These are phyloP conservation scores for Dermochelys coriacea DNA, from an alignment of 2,797 vertebrate species.

Conservation along the genomic window DNA sequence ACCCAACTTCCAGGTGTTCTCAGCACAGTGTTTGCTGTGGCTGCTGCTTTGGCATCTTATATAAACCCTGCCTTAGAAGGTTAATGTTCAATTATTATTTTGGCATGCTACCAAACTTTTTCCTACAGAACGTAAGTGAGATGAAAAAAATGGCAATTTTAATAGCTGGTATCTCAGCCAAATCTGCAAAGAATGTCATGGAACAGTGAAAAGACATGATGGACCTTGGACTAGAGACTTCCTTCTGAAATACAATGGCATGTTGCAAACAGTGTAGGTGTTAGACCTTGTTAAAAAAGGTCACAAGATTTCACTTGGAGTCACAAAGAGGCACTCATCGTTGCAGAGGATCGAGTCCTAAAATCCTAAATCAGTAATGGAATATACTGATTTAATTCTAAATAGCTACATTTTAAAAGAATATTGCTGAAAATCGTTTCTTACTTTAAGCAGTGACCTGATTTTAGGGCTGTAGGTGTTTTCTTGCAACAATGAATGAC, in stretches of 20 bases:
- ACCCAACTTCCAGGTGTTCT: not conserved
- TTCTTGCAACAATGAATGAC: not conserved
- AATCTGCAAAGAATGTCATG: not conserved
- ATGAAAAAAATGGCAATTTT: not conserved
- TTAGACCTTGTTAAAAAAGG: not conserved
- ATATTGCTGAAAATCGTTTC: not conserved
- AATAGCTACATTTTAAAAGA: not conserved
- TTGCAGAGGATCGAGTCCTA: not conserved
- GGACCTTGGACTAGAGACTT: too few relatives aligned
- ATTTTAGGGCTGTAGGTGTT: not conserved
- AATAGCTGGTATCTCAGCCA: not conserved
- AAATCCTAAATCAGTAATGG: not conserved
- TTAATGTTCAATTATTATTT: not conserved
- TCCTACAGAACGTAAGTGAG: not conserved
- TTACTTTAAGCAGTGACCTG: not conserved
- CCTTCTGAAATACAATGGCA: not conserved
- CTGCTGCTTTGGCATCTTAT: not conserved
- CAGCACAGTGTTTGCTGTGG: not conserved
- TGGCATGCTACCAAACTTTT: not conserved
- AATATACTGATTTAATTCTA: not conserved
- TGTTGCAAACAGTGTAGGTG: not conserved
- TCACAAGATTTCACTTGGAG: not conserved
- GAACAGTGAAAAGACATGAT: rapidly evolving
- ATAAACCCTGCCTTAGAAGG: not conserved
- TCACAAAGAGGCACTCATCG: not conserved